Evolutionary conservation across 1,140 invertebrate genomes (phyloP).

Genomic region (Drosophila baimaii): DNA sequence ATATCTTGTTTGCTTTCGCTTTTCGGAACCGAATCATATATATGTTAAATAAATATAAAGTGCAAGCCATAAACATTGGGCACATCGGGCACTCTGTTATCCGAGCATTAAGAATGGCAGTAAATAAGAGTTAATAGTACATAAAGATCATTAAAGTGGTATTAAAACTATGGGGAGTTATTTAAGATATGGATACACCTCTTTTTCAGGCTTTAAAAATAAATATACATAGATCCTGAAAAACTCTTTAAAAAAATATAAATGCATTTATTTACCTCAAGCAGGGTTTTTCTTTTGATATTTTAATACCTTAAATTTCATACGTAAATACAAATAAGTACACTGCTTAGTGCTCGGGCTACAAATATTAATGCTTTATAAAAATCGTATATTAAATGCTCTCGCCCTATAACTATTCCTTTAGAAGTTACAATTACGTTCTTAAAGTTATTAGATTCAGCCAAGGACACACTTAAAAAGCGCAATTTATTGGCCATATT

Average conservation of each 20-base stretch:
- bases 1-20: constrained; percentile 39
- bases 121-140: constrained; percentile 7
- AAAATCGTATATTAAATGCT: neutral
- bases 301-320: too few relatives aligned
- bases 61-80: neutral
- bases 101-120: constrained; percentile 1
- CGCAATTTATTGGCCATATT: constrained; percentile 79
- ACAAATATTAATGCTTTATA: too few relatives aligned
- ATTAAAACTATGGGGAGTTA: neutral
- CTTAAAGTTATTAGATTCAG: constrained; percentile 27
- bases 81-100: neutral
- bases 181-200: neutral
- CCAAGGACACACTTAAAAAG: constrained; percentile 44
- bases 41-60: constrained; percentile 27
- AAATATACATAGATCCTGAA: too few relatives aligned
- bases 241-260: too few relatives aligned
- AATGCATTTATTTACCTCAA: neutral
- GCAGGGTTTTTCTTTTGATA: too few relatives aligned
- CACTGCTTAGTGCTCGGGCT: too few relatives aligned
- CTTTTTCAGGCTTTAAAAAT: neutral
- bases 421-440: constrained; percentile 22
- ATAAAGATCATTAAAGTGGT: neutral
- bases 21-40: constrained; percentile 27
- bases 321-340: too few relatives aligned
- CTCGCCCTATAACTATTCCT: constrained; percentile 5